These are phyloP conservation scores for Triplophysa bombifrons DNA, from an alignment of 2,797 vertebrate species.

Conservation along the genomic window DNA sequence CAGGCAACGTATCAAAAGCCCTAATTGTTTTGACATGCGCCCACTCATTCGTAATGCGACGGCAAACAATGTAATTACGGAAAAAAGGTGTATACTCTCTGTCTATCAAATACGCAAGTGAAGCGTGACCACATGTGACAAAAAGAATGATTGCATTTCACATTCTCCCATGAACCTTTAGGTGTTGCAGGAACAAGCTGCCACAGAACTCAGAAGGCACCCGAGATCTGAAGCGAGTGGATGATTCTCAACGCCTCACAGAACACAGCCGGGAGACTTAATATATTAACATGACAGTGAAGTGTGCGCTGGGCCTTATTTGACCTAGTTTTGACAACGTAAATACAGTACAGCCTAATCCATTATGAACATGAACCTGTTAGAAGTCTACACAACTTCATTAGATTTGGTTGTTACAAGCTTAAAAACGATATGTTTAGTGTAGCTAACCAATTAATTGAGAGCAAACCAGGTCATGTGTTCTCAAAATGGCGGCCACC, in stretches of 20 bases:
- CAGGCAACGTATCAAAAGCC: not conserved
- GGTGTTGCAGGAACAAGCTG: slow-evolving; percentile 25
- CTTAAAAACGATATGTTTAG: no score
- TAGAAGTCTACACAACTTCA: not conserved
- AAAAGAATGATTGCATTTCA: slow-evolving; percentile 20
- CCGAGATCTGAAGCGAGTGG: slow-evolving; percentile 6
- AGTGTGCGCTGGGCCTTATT: not conserved
- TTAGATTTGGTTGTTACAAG: no score
- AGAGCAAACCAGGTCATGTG: not conserved
- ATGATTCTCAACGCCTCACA: slow-evolving; percentile 1
- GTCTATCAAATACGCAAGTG: slow-evolving; percentile 22
- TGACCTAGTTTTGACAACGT: slow-evolving; percentile 29
- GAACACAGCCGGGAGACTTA: slow-evolving; percentile 24
- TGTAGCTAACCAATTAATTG: no score
- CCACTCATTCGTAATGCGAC: slow-evolving; percentile 22
- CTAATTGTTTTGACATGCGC: slow-evolving; percentile 15
- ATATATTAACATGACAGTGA: slow-evolving; percentile 31
- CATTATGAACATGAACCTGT: not conserved
- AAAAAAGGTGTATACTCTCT: slow-evolving; percentile 10
- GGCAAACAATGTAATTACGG: not conserved
- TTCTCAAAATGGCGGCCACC: not conserved
- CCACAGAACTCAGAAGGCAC: slow-evolving; percentile 1
- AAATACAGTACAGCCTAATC: slow-evolving; percentile 6
- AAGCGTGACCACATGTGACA: slow-evolving; percentile 37
- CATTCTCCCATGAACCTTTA: slow-evolving; percentile 10